Percentiles rank a stretch among this genome's conserved stretches.
Evolutionary conservation across 2,113 vertebrate genomes (phyloP).

Genomic region (Hiodon tergisus): DNA sequence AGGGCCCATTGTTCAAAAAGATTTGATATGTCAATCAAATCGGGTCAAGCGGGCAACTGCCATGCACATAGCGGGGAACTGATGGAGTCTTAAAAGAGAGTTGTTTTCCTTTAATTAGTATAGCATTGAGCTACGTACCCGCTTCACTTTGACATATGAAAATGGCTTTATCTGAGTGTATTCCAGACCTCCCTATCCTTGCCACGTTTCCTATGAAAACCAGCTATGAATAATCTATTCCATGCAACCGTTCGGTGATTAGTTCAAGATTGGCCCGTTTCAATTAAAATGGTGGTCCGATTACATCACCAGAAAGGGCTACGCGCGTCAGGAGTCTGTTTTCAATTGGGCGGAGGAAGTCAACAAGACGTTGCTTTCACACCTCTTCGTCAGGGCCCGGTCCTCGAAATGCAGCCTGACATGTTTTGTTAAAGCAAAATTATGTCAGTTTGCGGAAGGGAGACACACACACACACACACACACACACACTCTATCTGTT

Average conservation of each 20-base stretch:
- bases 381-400: slow-evolving; percentile 45
- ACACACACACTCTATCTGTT: slow-evolving; percentile 1
- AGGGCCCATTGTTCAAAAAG: slow-evolving; percentile 10
- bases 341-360: slow-evolving; percentile 50
- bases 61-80: slow-evolving; percentile 19
- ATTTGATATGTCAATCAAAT: slow-evolving; percentile 23
- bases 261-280: slow-evolving; percentile 53
- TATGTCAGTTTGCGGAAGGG: slow-evolving; percentile 33
- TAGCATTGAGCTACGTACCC: slow-evolving; percentile 43
- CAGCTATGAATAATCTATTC: slow-evolving; percentile 51
- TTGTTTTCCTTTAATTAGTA: slow-evolving; percentile 51
- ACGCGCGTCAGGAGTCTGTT: slow-evolving; percentile 47
- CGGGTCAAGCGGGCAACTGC: not conserved
- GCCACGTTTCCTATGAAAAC: slow-evolving; percentile 42
- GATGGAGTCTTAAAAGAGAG: slow-evolving; percentile 31
- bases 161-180: slow-evolving; percentile 36
- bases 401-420: slow-evolving; percentile 41
- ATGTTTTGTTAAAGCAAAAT: slow-evolving; percentile 49
- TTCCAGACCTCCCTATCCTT: slow-evolving; percentile 29
- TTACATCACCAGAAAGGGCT: slow-evolving; percentile 46
- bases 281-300: slow-evolving; percentile 44
- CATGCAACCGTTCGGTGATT: slow-evolving; percentile 48
- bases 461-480: slow-evolving; percentile 22
- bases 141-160: slow-evolving; percentile 42
- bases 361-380: slow-evolving; percentile 45